Evolutionary conservation across 1,140 invertebrate genomes (phyloP), one percentile per base, ranked within the genome.

Genomic region (Drosophila elegans): DNA sequence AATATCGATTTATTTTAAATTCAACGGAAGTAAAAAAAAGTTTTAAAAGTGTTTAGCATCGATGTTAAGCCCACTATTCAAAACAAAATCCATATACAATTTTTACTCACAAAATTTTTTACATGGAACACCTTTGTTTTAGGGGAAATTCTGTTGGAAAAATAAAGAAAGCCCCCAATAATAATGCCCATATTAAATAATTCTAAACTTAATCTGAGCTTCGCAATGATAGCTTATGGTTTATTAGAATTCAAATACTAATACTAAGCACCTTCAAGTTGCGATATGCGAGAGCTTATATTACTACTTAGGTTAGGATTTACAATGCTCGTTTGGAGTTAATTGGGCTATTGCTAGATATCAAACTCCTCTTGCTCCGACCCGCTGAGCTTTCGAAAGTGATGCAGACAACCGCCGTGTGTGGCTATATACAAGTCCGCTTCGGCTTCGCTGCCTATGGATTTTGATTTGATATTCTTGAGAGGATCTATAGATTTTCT

Each of bases 401-500:
- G 76, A 78, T 90, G 86, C 79, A 86, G 60, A 66, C 79, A 83
- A 63, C 86, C 86, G 74, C 86, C 86, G 62, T 90, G 86, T 63
- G 86, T 82, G 80, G 73, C 73, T 74, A 89, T 80, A 77, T 68
- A 89, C 69, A 89, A 71, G 69, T 89, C 69, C 39, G 80, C 73
- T 39, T 75, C 83, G 72, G 59, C 67, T 61, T 59, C 63, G 32
- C 51, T 69, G 44, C 62, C 25, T 60, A 66, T 54, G 32, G 72
- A 55, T 52, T 77, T 64, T 62, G 51, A 48, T 55, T 60, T 57
- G 41, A 38, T 79, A 68, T 76, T 62, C 61, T 56, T 44, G 62
- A 67, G 41, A 60, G 76, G 52, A 44, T 83, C 51, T 63, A 62
- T 25, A 39, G 42, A 48, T 64, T 64, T 72, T 59, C 52, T 34